Conservation (phyloP, 2,888 invertebrate genomes). For the Drosophila lacicola region DNA sequence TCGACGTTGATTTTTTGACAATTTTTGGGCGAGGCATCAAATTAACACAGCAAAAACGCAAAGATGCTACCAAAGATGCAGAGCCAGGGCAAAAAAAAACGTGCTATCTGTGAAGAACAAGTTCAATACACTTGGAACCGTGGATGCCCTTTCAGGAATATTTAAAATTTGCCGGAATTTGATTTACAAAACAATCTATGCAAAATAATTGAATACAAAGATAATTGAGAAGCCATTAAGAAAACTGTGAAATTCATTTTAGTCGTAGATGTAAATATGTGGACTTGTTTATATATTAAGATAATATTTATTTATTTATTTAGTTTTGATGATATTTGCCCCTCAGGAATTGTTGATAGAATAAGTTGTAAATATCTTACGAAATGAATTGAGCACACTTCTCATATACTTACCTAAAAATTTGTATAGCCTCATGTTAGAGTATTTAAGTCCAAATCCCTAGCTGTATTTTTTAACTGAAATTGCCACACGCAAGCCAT, state of each 20-base stretch:
- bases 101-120: conserved; percentile 1
- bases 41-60: conserved; percentile 67
- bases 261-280: too few species aligned
- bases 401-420: neutral
- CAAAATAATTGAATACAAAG: too few species aligned
- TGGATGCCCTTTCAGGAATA: conserved; percentile 20
- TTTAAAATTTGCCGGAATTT: too few species aligned
- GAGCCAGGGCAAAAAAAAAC: conserved; percentile 10
- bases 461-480: conserved; percentile 75
- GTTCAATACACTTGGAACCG: neutral
- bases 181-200: too few species aligned
- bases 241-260: too few species aligned
- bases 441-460: conserved; percentile 39
- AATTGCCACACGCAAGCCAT: conserved; percentile 86
- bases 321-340: too few species aligned
- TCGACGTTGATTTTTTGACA: conserved; percentile 67
- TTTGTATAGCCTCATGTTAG: conserved; percentile 7
- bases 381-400: neutral
- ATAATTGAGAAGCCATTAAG: too few species aligned
- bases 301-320: neutral
- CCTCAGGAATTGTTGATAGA: too few species aligned
- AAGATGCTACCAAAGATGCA: conserved; percentile 69
- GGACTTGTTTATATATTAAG: too few species aligned
- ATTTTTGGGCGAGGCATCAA: conserved; percentile 73
- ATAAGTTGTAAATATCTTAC: neutral